Evolutionary conservation across 2,113 vertebrate species (phyloP).

Genomic region (Megaptera novaeangliae): DNA sequence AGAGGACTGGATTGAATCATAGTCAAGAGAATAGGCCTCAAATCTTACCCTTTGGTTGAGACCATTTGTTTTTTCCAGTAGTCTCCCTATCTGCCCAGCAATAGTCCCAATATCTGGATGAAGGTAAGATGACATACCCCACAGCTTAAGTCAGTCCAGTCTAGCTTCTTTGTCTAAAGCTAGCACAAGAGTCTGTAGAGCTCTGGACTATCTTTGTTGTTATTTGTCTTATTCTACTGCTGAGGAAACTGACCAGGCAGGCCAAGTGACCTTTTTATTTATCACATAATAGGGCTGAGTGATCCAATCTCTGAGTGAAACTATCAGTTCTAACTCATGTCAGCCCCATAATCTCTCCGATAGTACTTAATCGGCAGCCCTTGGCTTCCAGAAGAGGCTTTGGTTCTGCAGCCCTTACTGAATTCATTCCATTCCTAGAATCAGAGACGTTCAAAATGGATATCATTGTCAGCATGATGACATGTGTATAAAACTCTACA

Average conservation of each 20-base stretch:
- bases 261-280: constrained; percentile 10
- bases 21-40: background rate
- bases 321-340: background rate
- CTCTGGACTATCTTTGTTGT: background rate
- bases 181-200: background rate
- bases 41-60: background rate
- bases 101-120: background rate
- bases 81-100: background rate
- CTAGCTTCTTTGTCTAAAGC: background rate
- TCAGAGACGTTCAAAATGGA: background rate
- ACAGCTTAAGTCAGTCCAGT: background rate
- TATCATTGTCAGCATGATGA: background rate
- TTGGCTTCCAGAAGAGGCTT: background rate
- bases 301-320: background rate
- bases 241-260: background rate
- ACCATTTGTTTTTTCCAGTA: background rate
- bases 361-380: background rate
- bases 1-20: background rate
- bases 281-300: background rate
- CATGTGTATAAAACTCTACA: background rate
- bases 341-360: background rate
- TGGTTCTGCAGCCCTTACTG: background rate
- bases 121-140: background rate
- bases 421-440: background rate
- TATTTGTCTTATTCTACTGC: background rate